Evolutionary conservation across 2,113 vertebrate genomes (phyloP).

Genomic region (Pungitius pungitius): DNA sequence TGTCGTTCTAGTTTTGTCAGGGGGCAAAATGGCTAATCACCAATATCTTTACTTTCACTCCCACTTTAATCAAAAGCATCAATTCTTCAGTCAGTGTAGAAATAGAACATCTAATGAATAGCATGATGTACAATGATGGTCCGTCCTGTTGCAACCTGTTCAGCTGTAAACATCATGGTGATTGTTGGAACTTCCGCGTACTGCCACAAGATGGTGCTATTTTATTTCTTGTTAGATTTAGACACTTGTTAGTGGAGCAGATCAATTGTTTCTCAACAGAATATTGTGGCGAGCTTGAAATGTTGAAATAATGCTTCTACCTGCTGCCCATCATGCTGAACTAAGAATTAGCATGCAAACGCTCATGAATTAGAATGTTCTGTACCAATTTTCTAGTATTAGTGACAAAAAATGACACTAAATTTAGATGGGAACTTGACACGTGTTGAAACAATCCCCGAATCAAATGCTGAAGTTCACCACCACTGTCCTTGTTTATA

Average conservation of each 20-base stretch:
- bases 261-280: neutral
- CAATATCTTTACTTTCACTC: neutral
- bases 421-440: neutral
- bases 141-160: neutral
- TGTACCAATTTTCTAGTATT: neutral
- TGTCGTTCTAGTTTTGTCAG: neutral
- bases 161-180: neutral
- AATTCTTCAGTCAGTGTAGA: neutral
- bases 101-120: neutral
- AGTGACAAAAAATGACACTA: neutral
- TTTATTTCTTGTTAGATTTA: neutral
- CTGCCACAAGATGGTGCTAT: neutral
- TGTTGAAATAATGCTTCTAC: neutral
- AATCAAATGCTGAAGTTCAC: neutral
- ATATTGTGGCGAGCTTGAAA: too few relatives aligned
- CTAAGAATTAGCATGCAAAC: neutral
- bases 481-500: conserved; percentile 32
- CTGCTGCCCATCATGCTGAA: neutral
- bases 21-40: neutral
- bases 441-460: conserved; percentile 12
- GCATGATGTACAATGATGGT: neutral
- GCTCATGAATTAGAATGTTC: neutral
- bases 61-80: conserved; percentile 4
- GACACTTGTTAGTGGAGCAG: neutral
- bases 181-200: neutral